Percentiles rank a stretch among this genome's conserved stretches.
Evolutionary conservation across 30 jellyfish, hydroid and myxozoan species (phyloP).

Genomic region (Cassiopea andromeda): DNA sequence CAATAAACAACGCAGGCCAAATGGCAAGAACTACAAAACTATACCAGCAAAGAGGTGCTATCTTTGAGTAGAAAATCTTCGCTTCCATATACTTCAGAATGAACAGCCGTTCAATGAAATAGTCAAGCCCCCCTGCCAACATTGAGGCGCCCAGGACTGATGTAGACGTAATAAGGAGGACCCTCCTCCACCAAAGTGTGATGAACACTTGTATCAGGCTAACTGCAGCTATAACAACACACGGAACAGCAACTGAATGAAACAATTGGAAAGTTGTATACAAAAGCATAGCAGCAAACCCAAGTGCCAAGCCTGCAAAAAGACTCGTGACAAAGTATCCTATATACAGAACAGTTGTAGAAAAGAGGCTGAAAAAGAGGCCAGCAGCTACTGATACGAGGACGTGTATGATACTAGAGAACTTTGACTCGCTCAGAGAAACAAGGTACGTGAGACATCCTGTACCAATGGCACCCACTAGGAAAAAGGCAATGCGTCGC

Average conservation of each 20-base stretch:
- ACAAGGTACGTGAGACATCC: slow-evolving; percentile 79
- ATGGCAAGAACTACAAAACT: slow-evolving; percentile 74
- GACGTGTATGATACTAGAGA: slow-evolving; percentile 66
- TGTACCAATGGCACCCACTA: slow-evolving; percentile 79
- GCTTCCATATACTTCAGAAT: slow-evolving; percentile 73
- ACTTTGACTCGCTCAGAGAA: slow-evolving; percentile 73
- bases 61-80: slow-evolving; percentile 84
- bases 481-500: slow-evolving; percentile 83
- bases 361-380: slow-evolving; percentile 82
- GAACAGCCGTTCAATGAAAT: slow-evolving; percentile 90
- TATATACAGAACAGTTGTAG: slow-evolving; percentile 78
- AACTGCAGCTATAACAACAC: slow-evolving; percentile 79
- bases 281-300: slow-evolving; percentile 75
- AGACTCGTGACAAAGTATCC: slow-evolving; percentile 95
- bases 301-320: slow-evolving; percentile 90
- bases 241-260: slow-evolving; percentile 86
- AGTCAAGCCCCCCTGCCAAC: slow-evolving; percentile 86
- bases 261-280: slow-evolving; percentile 69
- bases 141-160: slow-evolving; percentile 80
- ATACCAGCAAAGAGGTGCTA: slow-evolving; percentile 95
- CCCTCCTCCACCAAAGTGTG: slow-evolving; percentile 99
- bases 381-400: slow-evolving; percentile 93
- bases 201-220: slow-evolving; percentile 81
- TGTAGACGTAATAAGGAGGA: slow-evolving; percentile 78
- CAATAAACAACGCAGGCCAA: slow-evolving; percentile 79